Evolutionary conservation across 2,113 vertebrate species (phyloP).

Genomic region (Dromiciops gliroides): DNA sequence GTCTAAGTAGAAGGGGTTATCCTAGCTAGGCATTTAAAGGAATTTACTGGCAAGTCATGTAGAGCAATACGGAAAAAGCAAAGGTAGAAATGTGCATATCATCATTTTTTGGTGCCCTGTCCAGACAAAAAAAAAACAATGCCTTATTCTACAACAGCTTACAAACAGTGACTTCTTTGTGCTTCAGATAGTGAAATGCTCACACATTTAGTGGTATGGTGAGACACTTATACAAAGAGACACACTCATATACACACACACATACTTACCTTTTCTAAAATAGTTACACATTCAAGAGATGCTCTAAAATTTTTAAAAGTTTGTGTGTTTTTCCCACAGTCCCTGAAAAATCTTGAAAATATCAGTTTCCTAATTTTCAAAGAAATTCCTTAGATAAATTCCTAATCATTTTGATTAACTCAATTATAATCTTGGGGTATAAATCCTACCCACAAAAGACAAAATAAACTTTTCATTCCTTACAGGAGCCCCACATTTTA

Average conservation of each 20-base stretch:
- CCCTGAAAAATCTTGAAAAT: neutral
- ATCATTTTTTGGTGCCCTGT: neutral
- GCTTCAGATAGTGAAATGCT: neutral
- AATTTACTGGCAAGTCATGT: neutral
- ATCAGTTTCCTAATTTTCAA: neutral
- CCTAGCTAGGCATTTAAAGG: neutral
- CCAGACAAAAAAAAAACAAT: neutral
- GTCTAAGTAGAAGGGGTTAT: neutral
- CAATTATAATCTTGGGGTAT: neutral
- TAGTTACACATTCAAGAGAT: neutral
- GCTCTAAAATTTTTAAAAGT: neutral
- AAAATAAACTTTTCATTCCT: neutral
- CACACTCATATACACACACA: neutral
- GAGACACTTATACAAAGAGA: too few relatives aligned
- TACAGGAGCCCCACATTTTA: neutral
- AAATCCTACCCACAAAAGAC: neutral
- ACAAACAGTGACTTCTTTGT: neutral
- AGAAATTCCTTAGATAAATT: neutral
- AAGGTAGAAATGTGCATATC: neutral
- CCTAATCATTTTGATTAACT: neutral
- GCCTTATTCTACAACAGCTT: neutral
- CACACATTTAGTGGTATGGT: too few relatives aligned
- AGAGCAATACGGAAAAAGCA: neutral
- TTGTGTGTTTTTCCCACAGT: neutral
- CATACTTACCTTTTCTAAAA: neutral